Percentiles rank a stretch among this genome's conserved stretches.
Evolutionary conservation across 2,113 vertebrate genomes (phyloP).

Genomic region (Crotalus helleri): DNA sequence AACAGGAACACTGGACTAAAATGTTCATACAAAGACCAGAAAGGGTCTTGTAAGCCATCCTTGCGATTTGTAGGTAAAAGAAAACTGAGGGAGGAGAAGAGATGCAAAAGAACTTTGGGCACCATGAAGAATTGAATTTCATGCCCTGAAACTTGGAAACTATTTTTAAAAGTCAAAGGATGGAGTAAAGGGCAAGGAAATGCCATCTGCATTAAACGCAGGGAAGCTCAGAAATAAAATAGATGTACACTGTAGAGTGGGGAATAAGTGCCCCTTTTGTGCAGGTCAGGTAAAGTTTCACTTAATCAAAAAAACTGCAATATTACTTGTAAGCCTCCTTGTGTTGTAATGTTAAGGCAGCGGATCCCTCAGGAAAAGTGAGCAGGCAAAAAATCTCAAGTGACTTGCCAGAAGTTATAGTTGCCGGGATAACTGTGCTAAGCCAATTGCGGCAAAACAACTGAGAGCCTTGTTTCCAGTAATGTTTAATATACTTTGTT

Average conservation of each 20-base stretch:
- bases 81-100: not conserved
- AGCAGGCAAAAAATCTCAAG: not conserved
- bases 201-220: not conserved
- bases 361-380: not conserved
- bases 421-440: not conserved
- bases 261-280: not conserved
- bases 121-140: not conserved
- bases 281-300: not conserved
- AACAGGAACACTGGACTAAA: not conserved
- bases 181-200: slow-evolving; percentile 10
- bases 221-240: not conserved
- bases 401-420: not conserved
- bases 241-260: not conserved
- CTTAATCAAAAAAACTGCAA: not conserved
- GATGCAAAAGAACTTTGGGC: not conserved
- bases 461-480: not conserved
- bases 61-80: not conserved
- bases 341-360: not conserved
- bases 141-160: slow-evolving; percentile 14
- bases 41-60: not conserved
- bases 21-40: not conserved
- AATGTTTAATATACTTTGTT: not conserved
- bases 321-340: slow-evolving; percentile 5
- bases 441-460: not conserved
- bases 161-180: not conserved